These are phyloP conservation scores for Entomyzon cyanotis DNA, from an alignment of 2,113 vertebrate species.

Conservation along the genomic window DNA sequence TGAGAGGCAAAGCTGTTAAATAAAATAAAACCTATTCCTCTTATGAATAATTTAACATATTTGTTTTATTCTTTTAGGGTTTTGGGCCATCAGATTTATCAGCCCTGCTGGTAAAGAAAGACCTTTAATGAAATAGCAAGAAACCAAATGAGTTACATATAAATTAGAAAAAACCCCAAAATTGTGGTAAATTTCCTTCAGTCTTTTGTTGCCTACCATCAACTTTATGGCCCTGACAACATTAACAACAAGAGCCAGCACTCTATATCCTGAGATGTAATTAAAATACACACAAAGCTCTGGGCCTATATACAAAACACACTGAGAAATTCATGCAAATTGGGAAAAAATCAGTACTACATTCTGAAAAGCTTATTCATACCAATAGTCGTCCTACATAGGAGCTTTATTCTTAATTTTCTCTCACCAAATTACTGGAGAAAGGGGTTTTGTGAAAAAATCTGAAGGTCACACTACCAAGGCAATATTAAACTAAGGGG, in stretches of 20 bases:
- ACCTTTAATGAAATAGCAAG: neutral
- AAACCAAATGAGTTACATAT: neutral
- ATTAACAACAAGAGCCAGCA: neutral
- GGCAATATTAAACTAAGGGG: slow-evolving; percentile 14
- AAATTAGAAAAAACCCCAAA: neutral
- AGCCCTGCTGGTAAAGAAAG: neutral
- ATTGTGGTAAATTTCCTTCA: neutral
- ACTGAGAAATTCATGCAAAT: neutral
- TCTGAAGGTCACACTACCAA: neutral
- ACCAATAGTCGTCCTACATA: neutral
- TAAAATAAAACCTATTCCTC: neutral
- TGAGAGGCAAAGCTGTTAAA: neutral
- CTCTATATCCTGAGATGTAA: neutral
- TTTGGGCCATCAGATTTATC: neutral
- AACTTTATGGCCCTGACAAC: neutral
- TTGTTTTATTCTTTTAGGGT: neutral
- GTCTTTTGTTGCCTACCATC: neutral
- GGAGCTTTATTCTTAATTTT: slow-evolving; percentile 38
- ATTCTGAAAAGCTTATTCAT: slow-evolving; percentile 28
- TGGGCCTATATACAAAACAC: neutral
- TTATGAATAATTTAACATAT: slow-evolving; percentile 11
- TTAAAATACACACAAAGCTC: slow-evolving; percentile 28
- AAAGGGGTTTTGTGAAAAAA: slow-evolving; percentile 14
- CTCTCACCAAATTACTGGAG: neutral
- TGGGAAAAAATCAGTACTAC: neutral